Evolutionary conservation across 2,113 vertebrate genomes (phyloP), one percentile per base, ranked within the genome.

Genomic region (Sylvilagus bachmani): DNA sequence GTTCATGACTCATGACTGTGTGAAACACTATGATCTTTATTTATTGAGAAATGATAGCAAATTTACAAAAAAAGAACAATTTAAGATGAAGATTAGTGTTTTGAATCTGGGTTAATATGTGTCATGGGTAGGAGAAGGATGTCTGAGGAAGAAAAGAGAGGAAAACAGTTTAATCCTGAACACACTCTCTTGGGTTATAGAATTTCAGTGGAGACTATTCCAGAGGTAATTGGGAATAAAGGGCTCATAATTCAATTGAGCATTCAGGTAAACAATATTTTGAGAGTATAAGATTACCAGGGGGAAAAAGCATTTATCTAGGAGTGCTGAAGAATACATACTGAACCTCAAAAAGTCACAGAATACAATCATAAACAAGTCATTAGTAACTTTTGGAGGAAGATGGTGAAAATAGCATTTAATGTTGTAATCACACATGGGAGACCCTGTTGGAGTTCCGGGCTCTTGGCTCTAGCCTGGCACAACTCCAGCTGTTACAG

Each of bases 21-120:
- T 55, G 77, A 79, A 71, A 55, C 1, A 64, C n/a, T 13, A 87
- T 70, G 0, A 0, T 51, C 3, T 49, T 27, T 10, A 85, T 9
- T 64, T 70, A 71, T 17, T 88, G 21, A 95, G 24, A 88, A 88
- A 92, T 74, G 27, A 82, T 77, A 77, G 33, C 25, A 70, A 70
- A 77, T 49, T 69, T 3, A 61, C 29, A 11, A 44, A 83, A 38
- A 62, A 83, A 4, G 3, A 78, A 73, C 1, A 13, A 67, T 31
- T 86, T 12, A 36, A 90, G 8, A 73, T 58, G 7, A 89, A 67
- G 2, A 44, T 90, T 12, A 69, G 1, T n/a, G 5, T 74, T 70
- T 74, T 58, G 3, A 61, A 33, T 70, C 21, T 27, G 29, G 14
- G 31, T 62, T 51, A 92, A 58, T 33, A 69, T 25, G 5, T 36